Evolutionary conservation across 2,888 invertebrate genomes (phyloP), one percentile per base, ranked within the genome.

Genomic region (Parapristionchus giblindavisi): DNA sequence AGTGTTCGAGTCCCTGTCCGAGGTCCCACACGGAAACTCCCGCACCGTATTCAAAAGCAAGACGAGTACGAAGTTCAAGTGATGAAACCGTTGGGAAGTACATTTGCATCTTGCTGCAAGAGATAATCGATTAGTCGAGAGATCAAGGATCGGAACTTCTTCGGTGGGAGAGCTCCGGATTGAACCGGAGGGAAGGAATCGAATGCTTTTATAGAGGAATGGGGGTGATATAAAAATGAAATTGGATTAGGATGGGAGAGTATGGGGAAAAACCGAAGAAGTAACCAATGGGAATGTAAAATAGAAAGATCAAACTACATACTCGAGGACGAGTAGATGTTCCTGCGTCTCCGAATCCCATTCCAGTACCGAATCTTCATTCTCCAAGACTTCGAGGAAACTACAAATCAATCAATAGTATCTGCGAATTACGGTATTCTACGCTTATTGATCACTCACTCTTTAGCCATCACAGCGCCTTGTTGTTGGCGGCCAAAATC

Each of bases 21-120:
- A 87, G 80, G 34, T 87, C 87, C 87, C 87, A 87, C 60, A 87
- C 82, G 14, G 82, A 85, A 43, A 85, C 76, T 11, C 83, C 87
- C 8, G 83, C 72, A n/a, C 77, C 77, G 32, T 79, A 75, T 27
- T 81, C 75, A 34, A 79, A 76, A 8, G 84, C 87, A 68, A 87
- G 72, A 32, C 81, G 77, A 34, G 85, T 79, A 1, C 87, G 77
- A 27, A 79, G 75, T 65, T 84, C 81, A 32, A 87, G 70, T 8
- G 84, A 85, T 2, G 81, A 75, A 29, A 80, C 52, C 5, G 85
- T 80, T 21, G 87, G 87, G 71, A 79, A 87, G 66, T 82, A 85
- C 56, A 71, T 58, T 34, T 71, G 48, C 43, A 58, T 58, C 58
- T 40, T 58, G 29, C 71, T 71, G 71, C 17, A 71, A 71, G 2